Percentiles rank a stretch among this genome's conserved stretches.
Evolutionary conservation across 2,113 vertebrate species (phyloP).

Genomic region (Amblyornis subalaris): DNA sequence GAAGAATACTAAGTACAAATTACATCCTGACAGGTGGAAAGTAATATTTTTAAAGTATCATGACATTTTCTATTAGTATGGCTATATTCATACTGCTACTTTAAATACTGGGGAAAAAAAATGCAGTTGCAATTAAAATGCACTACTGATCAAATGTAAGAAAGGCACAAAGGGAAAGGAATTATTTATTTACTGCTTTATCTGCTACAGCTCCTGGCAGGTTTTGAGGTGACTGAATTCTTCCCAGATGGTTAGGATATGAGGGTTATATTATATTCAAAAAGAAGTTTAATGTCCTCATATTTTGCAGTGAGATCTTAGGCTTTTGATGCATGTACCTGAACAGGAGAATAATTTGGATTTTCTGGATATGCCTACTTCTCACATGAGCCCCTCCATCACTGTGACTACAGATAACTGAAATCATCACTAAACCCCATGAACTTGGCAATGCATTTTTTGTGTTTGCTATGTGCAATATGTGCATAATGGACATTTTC

Average conservation of each 20-base stretch:
- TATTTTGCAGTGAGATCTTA: background rate
- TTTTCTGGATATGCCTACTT: background rate
- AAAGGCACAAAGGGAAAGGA: background rate
- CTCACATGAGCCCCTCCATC: background rate
- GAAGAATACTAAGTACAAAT: conserved; percentile 20
- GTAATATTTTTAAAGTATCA: conserved; percentile 10
- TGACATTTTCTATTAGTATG: conserved; percentile 7
- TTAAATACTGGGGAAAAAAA: conserved; percentile 28
- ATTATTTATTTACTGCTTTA: conserved; percentile 12
- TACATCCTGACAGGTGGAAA: conserved; percentile 31
- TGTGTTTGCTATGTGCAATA: conserved; percentile 4
- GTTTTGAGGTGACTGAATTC: background rate
- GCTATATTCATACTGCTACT: background rate
- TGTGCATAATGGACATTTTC: conserved; percentile 8
- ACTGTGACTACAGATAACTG: conserved; percentile 16
- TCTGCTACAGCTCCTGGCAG: background rate
- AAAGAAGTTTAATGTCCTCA: background rate
- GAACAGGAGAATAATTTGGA: background rate
- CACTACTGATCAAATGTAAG: background rate
- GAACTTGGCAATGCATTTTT: conserved; percentile 1
- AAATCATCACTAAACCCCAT: conserved; percentile 10
- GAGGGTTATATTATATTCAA: background rate
- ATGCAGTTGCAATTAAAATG: conserved; percentile 2
- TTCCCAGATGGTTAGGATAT: conserved; percentile 8
- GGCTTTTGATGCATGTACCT: background rate